phyloP scores from a whole-genome alignment of 1,140 invertebrate genomes.

The Chlorops oryzae region DNA sequence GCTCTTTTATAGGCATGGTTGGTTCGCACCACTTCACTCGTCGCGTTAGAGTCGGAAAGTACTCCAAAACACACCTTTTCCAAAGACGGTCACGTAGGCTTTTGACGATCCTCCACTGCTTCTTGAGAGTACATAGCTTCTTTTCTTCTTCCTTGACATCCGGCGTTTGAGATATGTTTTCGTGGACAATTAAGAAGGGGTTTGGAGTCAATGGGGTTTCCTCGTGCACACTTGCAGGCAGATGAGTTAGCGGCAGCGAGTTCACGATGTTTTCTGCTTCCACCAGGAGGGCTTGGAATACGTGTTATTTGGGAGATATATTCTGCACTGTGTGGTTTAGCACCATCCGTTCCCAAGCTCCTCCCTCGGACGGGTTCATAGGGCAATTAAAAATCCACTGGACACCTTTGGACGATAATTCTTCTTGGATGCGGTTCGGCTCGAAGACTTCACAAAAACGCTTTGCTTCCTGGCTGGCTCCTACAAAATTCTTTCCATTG shows the following conservation, averaged over 20 bases:
- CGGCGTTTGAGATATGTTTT: conserved; percentile 1
- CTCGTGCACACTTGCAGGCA: conserved; percentile 25
- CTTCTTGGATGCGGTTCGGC: conserved; percentile 3
- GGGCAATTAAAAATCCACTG: conserved; percentile 14
- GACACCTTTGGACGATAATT: conserved; percentile 4
- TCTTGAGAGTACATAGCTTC: neutral
- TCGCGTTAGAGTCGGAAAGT: conserved; percentile 11
- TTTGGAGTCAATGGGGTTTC: conserved; percentile 14
- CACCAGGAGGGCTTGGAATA: conserved; percentile 18
- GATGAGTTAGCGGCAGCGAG: conserved; percentile 23
- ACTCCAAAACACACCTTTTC: conserved; percentile 14
- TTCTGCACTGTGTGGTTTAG: conserved; percentile 16
- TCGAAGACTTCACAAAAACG: neutral
- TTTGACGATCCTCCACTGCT: conserved; percentile 9
- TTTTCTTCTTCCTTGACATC: neutral
- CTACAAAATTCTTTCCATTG: conserved; percentile 17
- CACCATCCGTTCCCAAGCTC: conserved; percentile 28
- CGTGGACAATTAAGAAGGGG: conserved; percentile 5
- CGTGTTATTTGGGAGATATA: conserved; percentile 19
- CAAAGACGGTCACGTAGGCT: conserved; percentile 12
- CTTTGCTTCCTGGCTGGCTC: neutral
- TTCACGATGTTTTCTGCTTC: conserved; percentile 28
- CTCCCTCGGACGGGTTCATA: conserved; percentile 10
- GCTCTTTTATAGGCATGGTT: neutral
- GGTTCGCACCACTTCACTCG: conserved; percentile 11